phyloP scores from a whole-genome alignment of 92 coral and sea anemone species.

The Micromussa lordhowensis region DNA sequence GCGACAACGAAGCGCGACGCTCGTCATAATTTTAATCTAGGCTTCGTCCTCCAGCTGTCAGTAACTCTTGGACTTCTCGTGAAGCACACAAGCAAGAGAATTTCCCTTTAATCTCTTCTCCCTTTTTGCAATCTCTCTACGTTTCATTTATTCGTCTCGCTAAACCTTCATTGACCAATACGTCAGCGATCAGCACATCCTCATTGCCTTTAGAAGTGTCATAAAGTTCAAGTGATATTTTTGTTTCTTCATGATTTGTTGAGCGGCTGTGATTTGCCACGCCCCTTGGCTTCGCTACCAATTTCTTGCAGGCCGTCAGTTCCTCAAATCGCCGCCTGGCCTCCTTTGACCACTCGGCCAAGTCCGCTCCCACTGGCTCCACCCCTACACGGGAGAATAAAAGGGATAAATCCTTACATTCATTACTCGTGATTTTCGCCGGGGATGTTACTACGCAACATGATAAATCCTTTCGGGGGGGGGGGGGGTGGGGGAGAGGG shows the following conservation, averaged over 20 bases:
- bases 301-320: conserved; percentile 57
- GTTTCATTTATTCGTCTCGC: conserved; percentile 55
- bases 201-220: conserved; percentile 76
- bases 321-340: conserved; percentile 72
- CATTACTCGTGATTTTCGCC: background rate
- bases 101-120: background rate
- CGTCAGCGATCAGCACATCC: conserved; percentile 77
- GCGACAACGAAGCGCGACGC: background rate
- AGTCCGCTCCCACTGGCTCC: conserved; percentile 50
- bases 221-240: conserved; percentile 71
- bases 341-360: conserved; percentile 83
- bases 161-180: conserved; percentile 70
- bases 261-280: conserved; percentile 50
- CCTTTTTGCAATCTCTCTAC: background rate
- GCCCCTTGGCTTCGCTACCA: conserved; percentile 80
- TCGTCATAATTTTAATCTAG: background rate
- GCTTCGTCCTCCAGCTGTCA: background rate
- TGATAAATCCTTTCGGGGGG: background rate
- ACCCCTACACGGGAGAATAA: conserved; percentile 32
- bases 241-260: conserved; percentile 66
- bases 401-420: background rate
- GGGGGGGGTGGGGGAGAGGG: background rate
- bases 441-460: background rate
- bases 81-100: background rate
- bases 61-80: background rate